These are phyloP conservation scores for Pachyramphus minor DNA, from an alignment of 2,113 vertebrate species.

Conservation along the genomic window DNA sequence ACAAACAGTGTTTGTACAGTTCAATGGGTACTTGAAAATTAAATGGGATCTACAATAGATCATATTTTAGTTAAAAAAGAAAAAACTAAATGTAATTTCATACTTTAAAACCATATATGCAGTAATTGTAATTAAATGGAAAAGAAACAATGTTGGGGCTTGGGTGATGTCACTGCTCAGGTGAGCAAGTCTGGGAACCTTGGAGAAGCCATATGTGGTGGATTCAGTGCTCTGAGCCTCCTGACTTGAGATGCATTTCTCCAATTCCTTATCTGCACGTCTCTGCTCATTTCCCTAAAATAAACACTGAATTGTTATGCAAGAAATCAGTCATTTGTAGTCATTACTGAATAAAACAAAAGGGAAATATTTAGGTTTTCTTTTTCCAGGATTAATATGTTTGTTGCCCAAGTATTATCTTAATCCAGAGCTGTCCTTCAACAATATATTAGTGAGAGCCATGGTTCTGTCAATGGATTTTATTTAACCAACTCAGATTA, in stretches of 20 bases:
- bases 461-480: background rate
- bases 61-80: background rate
- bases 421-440: background rate
- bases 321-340: background rate
- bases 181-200: background rate
- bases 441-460: background rate
- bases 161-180: background rate
- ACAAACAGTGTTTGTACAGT: too few species aligned
- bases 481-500: background rate
- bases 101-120: background rate
- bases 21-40: background rate
- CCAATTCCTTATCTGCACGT: background rate
- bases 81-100: background rate
- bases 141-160: background rate
- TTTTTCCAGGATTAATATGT: background rate
- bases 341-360: background rate
- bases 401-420: background rate
- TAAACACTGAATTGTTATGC: background rate
- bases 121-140: background rate
- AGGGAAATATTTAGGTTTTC: background rate
- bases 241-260: accelerated
- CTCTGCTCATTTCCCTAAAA: background rate
- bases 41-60: too few species aligned
- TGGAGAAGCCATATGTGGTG: background rate
- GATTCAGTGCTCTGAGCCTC: background rate